Conservation (phyloP, 2,113 vertebrate genomes). For the Hiodon tergisus region DNA sequence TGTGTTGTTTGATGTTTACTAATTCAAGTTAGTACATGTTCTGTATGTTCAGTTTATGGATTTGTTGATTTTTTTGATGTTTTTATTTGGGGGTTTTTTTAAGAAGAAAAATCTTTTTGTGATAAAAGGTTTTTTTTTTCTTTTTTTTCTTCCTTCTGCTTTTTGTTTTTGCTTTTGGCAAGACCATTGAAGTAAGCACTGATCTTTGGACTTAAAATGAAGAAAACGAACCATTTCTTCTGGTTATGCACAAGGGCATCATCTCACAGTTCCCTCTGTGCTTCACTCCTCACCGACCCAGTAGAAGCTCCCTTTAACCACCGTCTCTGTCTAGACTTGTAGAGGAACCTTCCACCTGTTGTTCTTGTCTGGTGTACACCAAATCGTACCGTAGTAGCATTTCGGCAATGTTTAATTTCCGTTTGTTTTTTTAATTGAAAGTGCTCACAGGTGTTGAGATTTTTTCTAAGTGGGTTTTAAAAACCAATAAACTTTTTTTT, state of each 20-base stretch:
- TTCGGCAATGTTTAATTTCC: constrained; percentile 76
- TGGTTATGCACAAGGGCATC: constrained; percentile 68
- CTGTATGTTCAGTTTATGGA: constrained; percentile 63
- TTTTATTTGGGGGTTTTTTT: constrained; percentile 42
- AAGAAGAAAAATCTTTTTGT: constrained; percentile 59
- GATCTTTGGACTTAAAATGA: constrained; percentile 74
- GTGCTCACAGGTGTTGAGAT: constrained; percentile 80
- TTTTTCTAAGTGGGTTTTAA: constrained; percentile 87
- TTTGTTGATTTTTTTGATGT: constrained; percentile 68
- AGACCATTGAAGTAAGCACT: constrained; percentile 79
- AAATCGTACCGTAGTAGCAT: constrained; percentile 79
- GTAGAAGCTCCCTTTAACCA: constrained; percentile 47
- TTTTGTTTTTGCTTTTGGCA: constrained; percentile 46
- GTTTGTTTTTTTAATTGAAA: constrained; percentile 79
- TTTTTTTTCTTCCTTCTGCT: constrained; percentile 28
- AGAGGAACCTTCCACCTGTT: constrained; percentile 65
- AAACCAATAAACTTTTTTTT: constrained; percentile 94
- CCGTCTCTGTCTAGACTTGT: constrained; percentile 72
- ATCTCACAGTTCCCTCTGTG: constrained; percentile 66
- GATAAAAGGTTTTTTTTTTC: constrained; percentile 67
- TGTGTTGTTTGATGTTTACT: constrained; percentile 73
- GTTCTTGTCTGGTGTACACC: constrained; percentile 80
- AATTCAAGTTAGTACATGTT: constrained; percentile 70
- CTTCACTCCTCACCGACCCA: constrained; percentile 59
- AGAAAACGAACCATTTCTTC: constrained; percentile 67